phyloP scores from a whole-genome alignment of 2,888 invertebrate species.

The Aelia acuminata region DNA sequence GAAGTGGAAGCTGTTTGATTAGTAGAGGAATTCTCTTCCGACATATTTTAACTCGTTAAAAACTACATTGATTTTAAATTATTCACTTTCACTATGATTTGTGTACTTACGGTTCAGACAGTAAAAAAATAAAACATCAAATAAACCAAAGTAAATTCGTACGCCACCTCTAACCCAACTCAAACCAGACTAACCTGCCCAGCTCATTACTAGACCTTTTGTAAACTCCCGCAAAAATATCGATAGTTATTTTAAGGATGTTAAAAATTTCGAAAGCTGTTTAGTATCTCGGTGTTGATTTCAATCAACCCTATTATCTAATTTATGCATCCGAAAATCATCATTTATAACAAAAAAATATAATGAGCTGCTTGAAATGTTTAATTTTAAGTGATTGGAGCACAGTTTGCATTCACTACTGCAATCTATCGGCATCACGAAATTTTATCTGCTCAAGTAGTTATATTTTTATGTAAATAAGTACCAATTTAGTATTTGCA shows the following conservation, averaged over 20 bases:
- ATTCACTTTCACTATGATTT: background rate
- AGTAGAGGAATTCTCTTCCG: constrained; percentile 52
- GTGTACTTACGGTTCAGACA: background rate
- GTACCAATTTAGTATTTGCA: background rate
- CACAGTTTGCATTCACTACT: background rate
- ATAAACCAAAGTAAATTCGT: background rate
- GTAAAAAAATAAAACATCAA: constrained; percentile 45
- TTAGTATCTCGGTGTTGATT: background rate
- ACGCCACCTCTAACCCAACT: background rate
- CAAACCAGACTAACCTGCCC: constrained; percentile 38
- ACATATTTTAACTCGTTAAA: constrained; percentile 17
- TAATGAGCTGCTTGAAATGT: background rate
- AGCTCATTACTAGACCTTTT: constrained; percentile 34
- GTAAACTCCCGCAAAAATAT: constrained; percentile 57
- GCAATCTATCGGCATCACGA: background rate
- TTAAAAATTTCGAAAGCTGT: background rate
- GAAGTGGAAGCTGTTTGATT: constrained; percentile 2
- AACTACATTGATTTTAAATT: constrained; percentile 13
- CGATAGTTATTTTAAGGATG: constrained; percentile 11
- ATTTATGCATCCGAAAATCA: background rate
- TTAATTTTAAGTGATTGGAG: background rate
- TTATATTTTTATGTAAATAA: background rate
- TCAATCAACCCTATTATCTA: background rate
- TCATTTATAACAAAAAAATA: background rate
- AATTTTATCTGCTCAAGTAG: background rate